phyloP scores from a whole-genome alignment of 2,113 vertebrate species.

The Nicator chloris region DNA sequence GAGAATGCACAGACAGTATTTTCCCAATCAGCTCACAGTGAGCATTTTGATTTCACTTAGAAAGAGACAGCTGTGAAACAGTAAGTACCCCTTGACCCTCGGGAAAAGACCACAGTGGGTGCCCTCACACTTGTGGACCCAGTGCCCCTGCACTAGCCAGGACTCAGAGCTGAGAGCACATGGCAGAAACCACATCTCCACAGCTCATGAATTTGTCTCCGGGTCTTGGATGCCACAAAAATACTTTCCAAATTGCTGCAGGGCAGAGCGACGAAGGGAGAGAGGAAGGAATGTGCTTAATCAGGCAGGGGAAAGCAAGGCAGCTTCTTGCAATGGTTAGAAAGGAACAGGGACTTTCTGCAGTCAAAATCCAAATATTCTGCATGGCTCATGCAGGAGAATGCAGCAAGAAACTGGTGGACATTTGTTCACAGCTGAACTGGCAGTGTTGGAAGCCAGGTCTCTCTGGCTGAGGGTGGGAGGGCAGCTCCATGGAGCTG shows the following conservation, averaged over 20 bases:
- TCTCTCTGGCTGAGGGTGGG: neutral
- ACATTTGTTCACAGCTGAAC: neutral
- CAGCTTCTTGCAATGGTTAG: neutral
- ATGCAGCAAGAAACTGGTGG: neutral
- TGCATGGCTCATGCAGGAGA: neutral
- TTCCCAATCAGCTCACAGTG: neutral
- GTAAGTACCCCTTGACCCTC: neutral
- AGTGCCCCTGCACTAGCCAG: rapidly evolving
- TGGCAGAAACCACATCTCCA: neutral
- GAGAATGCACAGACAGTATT: neutral
- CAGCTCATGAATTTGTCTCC: neutral
- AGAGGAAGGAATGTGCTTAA: neutral
- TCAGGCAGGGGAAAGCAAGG: neutral
- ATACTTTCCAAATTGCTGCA: constrained; percentile 8
- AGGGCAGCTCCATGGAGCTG: neutral
- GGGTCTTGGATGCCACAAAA: neutral
- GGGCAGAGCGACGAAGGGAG: neutral
- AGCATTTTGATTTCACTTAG: neutral
- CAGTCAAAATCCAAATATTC: neutral
- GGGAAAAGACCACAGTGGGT: neutral
- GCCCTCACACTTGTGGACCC: neutral
- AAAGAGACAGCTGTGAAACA: neutral
- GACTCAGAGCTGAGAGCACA: neutral
- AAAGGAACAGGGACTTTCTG: neutral
- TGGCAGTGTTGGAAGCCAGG: rapidly evolving